Base-by-base conservation (phyloP, 2,113 vertebrate genomes). In the Sitta europaea region DNA sequence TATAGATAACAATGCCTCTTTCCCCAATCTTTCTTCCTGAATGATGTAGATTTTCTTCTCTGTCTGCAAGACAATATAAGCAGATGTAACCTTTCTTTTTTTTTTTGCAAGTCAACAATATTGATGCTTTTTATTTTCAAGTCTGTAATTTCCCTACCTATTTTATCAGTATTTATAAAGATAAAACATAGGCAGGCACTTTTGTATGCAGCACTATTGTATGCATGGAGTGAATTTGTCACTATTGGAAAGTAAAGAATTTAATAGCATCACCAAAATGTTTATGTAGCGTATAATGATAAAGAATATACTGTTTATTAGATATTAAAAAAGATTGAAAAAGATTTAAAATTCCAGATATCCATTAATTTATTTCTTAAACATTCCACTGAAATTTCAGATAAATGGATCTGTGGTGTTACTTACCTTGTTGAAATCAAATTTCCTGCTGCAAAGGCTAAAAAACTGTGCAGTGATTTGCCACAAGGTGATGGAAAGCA, bases 51-150 rank as follows among this genome's bases (percentile, higher is more conserved):
- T 78, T 91, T 94, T 93, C 66, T 65, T 93, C 57, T 87, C n/a
- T 14, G n/a, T 94, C 82, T 94, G 13, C 70, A 90, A 72, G 77
- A 93, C 35, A 90, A 78, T 81, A 36, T 31, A 14, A 89, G 43
- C 74, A 70, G 80, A 85, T 63, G 51, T 38, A 85, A 61, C 27
- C 12, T 58, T 71, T 55, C 18, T 27, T 27, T 27, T 54, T 87
- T 87, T 63, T 73, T 75, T 82, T 70, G 20, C 40, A 90, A 94
- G 62, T 45, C 85, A 93, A 68, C 40, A 86, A 72, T 90, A 94
- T 75, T 76, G 66, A 68, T 79, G 74, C 53, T 86, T 88, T 91
- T 88, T 94, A 72, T 89, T 95, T 92, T 95, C 77, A 93, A 90
- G 36, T 79, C 82, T 73, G 23, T 86, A 82, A 92, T 95, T 94